phyloP scores from a whole-genome alignment of 2,797 vertebrate species.

The Poeciliopsis presidionis region DNA sequence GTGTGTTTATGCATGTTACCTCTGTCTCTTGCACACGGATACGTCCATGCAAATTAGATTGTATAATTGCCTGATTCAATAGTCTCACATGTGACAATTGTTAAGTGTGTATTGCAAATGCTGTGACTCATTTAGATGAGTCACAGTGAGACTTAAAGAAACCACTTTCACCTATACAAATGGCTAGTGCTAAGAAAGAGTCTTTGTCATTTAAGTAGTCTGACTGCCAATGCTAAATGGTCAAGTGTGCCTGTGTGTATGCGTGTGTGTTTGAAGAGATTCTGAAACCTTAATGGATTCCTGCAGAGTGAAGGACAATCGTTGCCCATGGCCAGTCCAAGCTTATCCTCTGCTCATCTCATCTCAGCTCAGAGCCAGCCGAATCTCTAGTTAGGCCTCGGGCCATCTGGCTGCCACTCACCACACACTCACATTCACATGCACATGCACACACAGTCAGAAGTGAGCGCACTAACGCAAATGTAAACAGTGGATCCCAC shows the following conservation, averaged over 20 bases:
- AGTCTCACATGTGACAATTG: conserved; percentile 48
- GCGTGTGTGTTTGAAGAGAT: conserved; percentile 64
- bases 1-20: conserved; percentile 25
- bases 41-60: conserved; percentile 44
- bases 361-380: conserved; percentile 74
- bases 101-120: conserved; percentile 37
- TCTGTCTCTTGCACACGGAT: conserved; percentile 26
- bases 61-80: conserved; percentile 45
- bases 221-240: conserved; percentile 62
- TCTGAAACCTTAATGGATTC: conserved; percentile 78
- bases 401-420: conserved; percentile 70
- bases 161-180: conserved; percentile 61
- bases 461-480: neutral
- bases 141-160: conserved; percentile 44
- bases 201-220: conserved; percentile 58
- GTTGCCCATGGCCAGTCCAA: conserved; percentile 76
- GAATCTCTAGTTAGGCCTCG: conserved; percentile 68
- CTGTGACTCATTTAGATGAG: conserved; percentile 34
- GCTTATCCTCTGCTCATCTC: conserved; percentile 77
- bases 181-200: conserved; percentile 58
- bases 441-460: neutral
- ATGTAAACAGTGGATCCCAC: conserved; percentile 27
- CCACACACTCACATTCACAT: conserved; percentile 12
- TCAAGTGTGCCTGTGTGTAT: conserved; percentile 34
- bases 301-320: conserved; percentile 78